A percentile compares a stretch with the other conserved stretches of the same genome.
These are phyloP conservation scores for Thalassarche chlororhynchos DNA, from an alignment of 2,113 vertebrate species.

Conservation along the genomic window DNA sequence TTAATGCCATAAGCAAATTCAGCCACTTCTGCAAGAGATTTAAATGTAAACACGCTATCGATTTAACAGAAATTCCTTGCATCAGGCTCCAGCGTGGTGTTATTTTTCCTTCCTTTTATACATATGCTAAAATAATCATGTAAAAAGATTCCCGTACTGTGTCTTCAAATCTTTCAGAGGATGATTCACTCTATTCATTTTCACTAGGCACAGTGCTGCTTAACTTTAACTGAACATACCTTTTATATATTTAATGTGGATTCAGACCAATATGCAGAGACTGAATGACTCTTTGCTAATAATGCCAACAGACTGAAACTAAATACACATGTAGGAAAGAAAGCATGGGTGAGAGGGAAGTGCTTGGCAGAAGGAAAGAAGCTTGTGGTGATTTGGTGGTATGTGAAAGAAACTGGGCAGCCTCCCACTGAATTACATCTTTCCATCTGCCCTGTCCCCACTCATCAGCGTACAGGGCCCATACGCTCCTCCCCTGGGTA, in stretches of 20 bases:
- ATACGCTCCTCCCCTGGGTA: background rate
- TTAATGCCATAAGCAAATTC: conserved; percentile 19
- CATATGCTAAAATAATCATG: conserved; percentile 73
- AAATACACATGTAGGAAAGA: conserved; percentile 12
- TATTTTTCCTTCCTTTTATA: conserved; percentile 50
- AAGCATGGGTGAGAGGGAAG: background rate
- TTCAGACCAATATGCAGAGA: background rate
- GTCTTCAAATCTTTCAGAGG: conserved; percentile 59
- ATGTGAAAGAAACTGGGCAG: conserved; percentile 9
- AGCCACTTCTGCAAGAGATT: background rate
- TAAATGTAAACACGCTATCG: conserved; percentile 15
- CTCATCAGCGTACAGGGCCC: background rate
- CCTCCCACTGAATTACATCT: background rate
- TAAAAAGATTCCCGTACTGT: conserved; percentile 37
- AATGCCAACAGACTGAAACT: conserved; percentile 52
- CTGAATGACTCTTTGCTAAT: conserved; percentile 19
- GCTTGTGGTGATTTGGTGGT: background rate
- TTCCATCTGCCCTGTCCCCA: background rate
- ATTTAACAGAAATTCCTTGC: conserved; percentile 28
- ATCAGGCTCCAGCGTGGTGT: background rate
- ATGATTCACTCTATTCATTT: conserved; percentile 68
- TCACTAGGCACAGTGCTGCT: conserved; percentile 22
- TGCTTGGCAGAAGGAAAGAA: conserved; percentile 9
- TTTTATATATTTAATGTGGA: conserved; percentile 32
- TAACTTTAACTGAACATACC: background rate